Evolutionary conservation across 1,140 invertebrate genomes (phyloP).

Genomic region (Drosophila lacteicornis): DNA sequence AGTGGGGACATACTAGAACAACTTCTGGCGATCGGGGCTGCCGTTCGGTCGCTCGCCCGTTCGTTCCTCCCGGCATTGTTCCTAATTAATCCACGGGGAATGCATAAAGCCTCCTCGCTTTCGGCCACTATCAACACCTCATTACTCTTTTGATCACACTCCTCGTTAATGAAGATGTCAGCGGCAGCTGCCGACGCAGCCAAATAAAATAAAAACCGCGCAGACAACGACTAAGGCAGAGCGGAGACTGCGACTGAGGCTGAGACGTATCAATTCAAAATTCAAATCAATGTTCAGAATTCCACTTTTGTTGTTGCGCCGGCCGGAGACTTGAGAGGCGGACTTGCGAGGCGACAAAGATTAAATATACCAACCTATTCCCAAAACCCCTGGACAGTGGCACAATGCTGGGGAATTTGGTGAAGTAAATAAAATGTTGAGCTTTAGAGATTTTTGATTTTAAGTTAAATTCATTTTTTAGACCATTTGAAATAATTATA

Average conservation of each 20-base stretch:
- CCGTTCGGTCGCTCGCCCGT: neutral
- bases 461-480: neutral
- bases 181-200: conserved; percentile 37
- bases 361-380: conserved; percentile 70
- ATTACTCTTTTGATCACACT: conserved; percentile 84
- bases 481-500: neutral
- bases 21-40: conserved; percentile 32
- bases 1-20: conserved; percentile 40
- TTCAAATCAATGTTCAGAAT: conserved; percentile 74
- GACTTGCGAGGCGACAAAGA: conserved; percentile 74
- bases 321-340: conserved; percentile 15
- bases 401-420: neutral
- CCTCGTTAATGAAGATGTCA: conserved; percentile 84
- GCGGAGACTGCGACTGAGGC: neutral
- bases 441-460: neutral
- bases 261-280: conserved; percentile 69
- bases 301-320: conserved; percentile 52
- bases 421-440: too few relatives aligned
- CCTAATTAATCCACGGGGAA: conserved; percentile 64
- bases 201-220: conserved; percentile 42
- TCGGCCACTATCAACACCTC: conserved; percentile 83
- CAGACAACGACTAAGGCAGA: neutral
- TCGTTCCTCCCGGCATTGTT: conserved; percentile 24
- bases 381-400: neutral
- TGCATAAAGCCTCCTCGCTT: conserved; percentile 56